Evolutionary conservation across 1,140 invertebrate species (phyloP), one percentile per base, ranked within the genome.

Genomic region (Philaenus spumarius): DNA sequence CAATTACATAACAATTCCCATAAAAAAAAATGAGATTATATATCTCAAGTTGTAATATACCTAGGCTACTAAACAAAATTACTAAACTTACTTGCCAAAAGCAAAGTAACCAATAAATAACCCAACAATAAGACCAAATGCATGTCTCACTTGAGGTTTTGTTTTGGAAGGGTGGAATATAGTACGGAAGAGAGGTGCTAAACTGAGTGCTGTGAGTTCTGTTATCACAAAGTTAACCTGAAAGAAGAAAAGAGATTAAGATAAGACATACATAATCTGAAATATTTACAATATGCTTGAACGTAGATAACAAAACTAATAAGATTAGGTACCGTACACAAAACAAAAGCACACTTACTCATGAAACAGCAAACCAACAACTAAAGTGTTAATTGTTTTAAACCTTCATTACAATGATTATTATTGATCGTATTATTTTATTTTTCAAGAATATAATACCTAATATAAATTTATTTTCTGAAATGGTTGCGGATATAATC

Each of bases 171-270:
- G 82, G 73, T 81, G 84, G 59, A 93, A 75, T 66, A 80, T 78
- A 63, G 81, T 82, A 66, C 87, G 82, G 71, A 90, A 86, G 34
- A 88, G 67, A 64, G 84, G 80, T 59, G 89, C 89, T 62, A 90
- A 74, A 64, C 79, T 76, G 66, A 93, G 74, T 58, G 88, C 88
- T 58, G 82, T 77, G 67, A 90, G 74, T 80, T 93, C 90, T 68
- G 87, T 86, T 54, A 89, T 72, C 63, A 92, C 74, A 75, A 93
- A 92, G 76, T 93, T 93, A 55, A 89, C 77, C 89, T 93, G 76
- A 57, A 79, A 78, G 64, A 67, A 71, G 72, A 65, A 67, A 73
- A 71, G 37, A 62, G 26, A 9, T 37, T 37, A 9, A 37, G n/a
- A n/a, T n/a, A n/a, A n/a, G n/a, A n/a, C n/a, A n/a, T n/a, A n/a